Conservation (phyloP, 1,140 invertebrate genomes). For the Panonychus citri region DNA sequence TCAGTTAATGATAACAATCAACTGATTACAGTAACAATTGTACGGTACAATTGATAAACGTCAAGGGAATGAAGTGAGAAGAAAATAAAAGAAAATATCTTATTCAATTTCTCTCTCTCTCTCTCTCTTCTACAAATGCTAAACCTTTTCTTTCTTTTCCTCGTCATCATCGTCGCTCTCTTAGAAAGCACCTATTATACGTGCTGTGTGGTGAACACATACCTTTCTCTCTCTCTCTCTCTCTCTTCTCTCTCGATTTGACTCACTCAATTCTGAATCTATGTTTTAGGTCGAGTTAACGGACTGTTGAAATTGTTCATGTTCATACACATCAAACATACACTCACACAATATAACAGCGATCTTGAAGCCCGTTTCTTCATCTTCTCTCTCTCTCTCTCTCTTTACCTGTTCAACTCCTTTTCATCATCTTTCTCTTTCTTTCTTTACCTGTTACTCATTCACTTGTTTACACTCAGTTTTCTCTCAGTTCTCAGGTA, state of each 20-base stretch:
- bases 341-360: too few species aligned
- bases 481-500: not conserved
- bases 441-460: not conserved
- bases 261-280: not conserved
- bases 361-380: not conserved
- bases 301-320: not conserved
- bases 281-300: not conserved
- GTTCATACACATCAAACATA: not conserved
- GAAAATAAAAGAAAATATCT: not conserved
- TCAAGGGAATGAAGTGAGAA: not conserved
- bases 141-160: not conserved
- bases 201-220: not conserved
- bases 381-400: not conserved
- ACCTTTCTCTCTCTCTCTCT: not conserved
- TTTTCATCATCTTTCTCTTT: not conserved
- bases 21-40: too few species aligned
- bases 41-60: not conserved
- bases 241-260: too few species aligned
- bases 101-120: not conserved
- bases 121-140: not conserved
- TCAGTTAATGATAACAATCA: too few species aligned
- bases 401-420: not conserved
- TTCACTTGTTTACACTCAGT: not conserved
- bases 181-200: not conserved
- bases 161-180: too few species aligned